A percentile compares a stretch with the other conserved stretches of the same genome.
Conservation (phyloP, 2,113 vertebrate genomes). For the Dissostichus mawsoni region DNA sequence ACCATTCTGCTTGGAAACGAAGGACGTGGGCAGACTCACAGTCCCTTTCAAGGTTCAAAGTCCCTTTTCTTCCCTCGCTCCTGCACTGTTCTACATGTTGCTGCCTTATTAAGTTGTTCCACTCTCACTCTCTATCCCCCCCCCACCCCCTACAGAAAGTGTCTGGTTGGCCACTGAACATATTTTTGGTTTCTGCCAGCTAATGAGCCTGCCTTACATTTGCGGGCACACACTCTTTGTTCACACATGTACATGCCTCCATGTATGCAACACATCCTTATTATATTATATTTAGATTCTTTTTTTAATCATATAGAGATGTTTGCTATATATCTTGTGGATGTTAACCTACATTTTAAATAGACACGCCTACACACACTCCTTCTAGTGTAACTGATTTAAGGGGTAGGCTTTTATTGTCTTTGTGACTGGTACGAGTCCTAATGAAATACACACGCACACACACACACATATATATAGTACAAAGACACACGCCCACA, state of each 20-base stretch:
- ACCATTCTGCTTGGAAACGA: slow-evolving; percentile 36
- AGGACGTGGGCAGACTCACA: slow-evolving; percentile 74
- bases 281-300: neutral
- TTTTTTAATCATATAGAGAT: neutral
- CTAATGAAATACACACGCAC: neutral
- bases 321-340: neutral
- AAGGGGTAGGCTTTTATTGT: neutral
- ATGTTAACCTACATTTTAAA: slow-evolving; percentile 6
- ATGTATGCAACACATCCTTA: slow-evolving; percentile 13
- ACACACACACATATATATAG: no score
- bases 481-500: neutral
- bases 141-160: slow-evolving; percentile 27
- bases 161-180: slow-evolving; percentile 60
- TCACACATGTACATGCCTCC: neutral
- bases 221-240: neutral
- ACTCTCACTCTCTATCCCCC: slow-evolving; percentile 2
- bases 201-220: slow-evolving; percentile 62
- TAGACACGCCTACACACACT: neutral
- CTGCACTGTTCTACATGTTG: slow-evolving; percentile 69
- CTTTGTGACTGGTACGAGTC: neutral
- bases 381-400: slow-evolving; percentile 26
- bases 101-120: slow-evolving; percentile 75
- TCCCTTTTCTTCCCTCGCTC: slow-evolving; percentile 64
- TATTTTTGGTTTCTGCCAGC: slow-evolving; percentile 62
- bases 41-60: slow-evolving; percentile 81